Evolutionary conservation across 2,888 invertebrate genomes (phyloP), one percentile per base, ranked within the genome.

Genomic region (Sesamia inferens): DNA sequence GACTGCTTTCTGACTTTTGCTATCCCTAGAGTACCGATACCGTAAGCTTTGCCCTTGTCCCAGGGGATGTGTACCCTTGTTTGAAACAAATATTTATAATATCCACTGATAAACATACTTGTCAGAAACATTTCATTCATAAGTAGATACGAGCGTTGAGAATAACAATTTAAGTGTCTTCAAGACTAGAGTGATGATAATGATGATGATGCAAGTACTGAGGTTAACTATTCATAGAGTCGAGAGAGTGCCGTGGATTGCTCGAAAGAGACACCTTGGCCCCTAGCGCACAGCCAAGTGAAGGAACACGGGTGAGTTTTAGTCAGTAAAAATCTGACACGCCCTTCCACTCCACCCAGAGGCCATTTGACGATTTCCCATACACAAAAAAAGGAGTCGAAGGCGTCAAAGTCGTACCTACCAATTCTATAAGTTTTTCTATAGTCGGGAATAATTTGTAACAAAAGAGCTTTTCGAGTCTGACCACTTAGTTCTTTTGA

Each of bases 1-100:
- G n/a, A n/a, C n/a, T n/a, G n/a, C n/a, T n/a, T n/a, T n/a, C n/a
- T n/a, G n/a, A n/a, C n/a, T n/a, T n/a, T n/a, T n/a, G 3, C 31
- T 13, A 57, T 77, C 78, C 59, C 61, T 51, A 39, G 71, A 62
- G 78, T 59, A 13, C 54, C 16, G 67, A 78, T 78, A 78, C 67
- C 31, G 72, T 48, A 54, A 59, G 63, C 78, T 66, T 58, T 58
- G 54, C 66, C 58, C 66, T 24, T 67, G 48, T 48, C 72, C 19
- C 48, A 42, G 19, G 14, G 48, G 61, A 22, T 2, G 7, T 48
- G 19, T 51, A 61, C 61, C 65, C 44, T 65, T 16, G 19, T 11
- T 48, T 51, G 24, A 61, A 74, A 74, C 51, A 74, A 10, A 64
- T 13, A 58, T 65, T 64, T 67, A 19, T 68, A 68, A 64, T 69